These are phyloP conservation scores for Pelmatolapia mariae DNA, from an alignment of 2,113 vertebrate species.

Conservation along the genomic window DNA sequence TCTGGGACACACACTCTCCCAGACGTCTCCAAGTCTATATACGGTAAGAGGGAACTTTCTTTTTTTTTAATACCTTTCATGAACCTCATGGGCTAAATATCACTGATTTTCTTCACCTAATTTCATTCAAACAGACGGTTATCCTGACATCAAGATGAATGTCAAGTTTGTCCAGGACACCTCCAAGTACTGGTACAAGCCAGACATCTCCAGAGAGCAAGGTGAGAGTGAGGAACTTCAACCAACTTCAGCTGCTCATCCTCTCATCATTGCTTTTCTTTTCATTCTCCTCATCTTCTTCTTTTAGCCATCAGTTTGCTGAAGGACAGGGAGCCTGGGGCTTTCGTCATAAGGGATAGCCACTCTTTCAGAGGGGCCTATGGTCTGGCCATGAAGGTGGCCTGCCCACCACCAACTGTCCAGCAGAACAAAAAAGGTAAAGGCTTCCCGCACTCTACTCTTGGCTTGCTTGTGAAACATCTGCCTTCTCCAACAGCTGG, in stretches of 20 bases:
- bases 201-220: slow-evolving; percentile 95
- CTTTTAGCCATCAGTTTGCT: slow-evolving; percentile 84
- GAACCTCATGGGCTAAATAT: not conserved
- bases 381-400: slow-evolving; percentile 95
- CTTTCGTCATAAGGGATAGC: slow-evolving; percentile 95
- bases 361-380: slow-evolving; percentile 97
- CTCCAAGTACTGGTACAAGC: slow-evolving; percentile 97
- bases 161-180: slow-evolving; percentile 99
- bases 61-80: not conserved
- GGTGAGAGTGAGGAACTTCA: slow-evolving; percentile 60
- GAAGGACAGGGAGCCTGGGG: slow-evolving; percentile 90
- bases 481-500: not conserved
- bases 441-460: not conserved
- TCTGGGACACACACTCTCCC: slow-evolving; percentile 80
- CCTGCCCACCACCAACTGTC: slow-evolving; percentile 87
- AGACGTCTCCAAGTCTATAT: slow-evolving; percentile 87
- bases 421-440: slow-evolving; percentile 95
- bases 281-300: not conserved
- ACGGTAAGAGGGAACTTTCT: slow-evolving; percentile 68
- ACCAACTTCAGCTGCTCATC: not conserved
- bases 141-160: slow-evolving; percentile 89
- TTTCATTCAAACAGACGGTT: slow-evolving; percentile 75
- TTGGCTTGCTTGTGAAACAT: not conserved
- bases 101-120: not conserved
- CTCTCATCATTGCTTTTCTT: not conserved